Base-by-base conservation (phyloP, 2,888 invertebrate species). In the Caenorhabditis sulstoni region DNA sequence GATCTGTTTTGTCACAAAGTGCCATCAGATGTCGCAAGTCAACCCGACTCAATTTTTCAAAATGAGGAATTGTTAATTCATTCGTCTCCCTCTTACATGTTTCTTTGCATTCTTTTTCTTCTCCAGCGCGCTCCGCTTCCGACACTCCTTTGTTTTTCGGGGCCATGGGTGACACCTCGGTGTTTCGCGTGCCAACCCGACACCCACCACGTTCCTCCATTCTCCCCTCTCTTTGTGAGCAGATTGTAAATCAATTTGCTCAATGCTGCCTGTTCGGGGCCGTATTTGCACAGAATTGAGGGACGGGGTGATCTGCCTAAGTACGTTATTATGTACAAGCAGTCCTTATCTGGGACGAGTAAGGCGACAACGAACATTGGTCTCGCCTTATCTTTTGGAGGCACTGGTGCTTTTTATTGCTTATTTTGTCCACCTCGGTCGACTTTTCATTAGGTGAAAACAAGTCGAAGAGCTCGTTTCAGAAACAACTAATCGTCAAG, bases 181-280 rank as follows among this genome's bases (percentile, higher is more conserved):
- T 64, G 62, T 55, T 65, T 58, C 71, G 57, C 61, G 61, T 71
- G 64, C 71, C 64, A 73, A 73, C 73, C 50, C 47, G 62, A 29
- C 29, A 29, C 29, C 29, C 29, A 7, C 29, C 29, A 29, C 29
- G 29, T 29, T 62, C 41, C 57, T 23, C 44, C 35, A 47, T 55
- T 41, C 37, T 22, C 55, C 7, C 29, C 18, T 71, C 57, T 55
- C 50, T 49, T 58, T 64, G 73, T 62, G 49, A 64, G 50, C 73
- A 64, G 64, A 73, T 73, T 64, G 73, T 73, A 73, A 73, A 73
- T 73, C 73, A 73, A 73, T 73, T 73, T 73, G 73, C 64, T 41
- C 64, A 64, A 57, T 64, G 62, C 70, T 53, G 47, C 39, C 52
- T 41, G 61, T 70, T 68, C 67, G 35, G 35, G 29, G 11, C 29